Base-by-base conservation (phyloP, 1,140 invertebrate genomes). In the Heliothis virescens region DNA sequence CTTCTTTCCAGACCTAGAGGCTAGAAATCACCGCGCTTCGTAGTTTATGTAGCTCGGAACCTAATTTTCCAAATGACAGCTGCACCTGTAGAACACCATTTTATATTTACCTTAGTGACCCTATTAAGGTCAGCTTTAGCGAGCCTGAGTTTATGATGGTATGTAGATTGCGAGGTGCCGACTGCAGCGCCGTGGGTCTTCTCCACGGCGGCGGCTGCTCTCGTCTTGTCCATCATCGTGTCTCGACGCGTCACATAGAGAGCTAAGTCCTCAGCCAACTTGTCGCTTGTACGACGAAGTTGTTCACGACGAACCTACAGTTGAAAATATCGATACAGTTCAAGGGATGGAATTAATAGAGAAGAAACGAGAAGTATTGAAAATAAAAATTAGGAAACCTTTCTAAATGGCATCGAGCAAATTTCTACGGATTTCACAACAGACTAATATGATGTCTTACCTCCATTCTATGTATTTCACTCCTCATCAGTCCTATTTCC, bases 391-490 rank as follows among this genome's bases (percentile, higher is more conserved):
- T 41, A 41, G 9, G 34, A 41, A 41, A 41, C 34, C 34, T 9
- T 41, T 9, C 34, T 1, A 9, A 1, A 26, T 26, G 21, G 9
- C 9, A 41, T 41, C 5, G 5, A 41, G 5, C 34, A 9, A n/a
- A n/a, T n/a, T n/a, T n/a, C n/a, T n/a, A n/a, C n/a, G n/a, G n/a
- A n/a, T n/a, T n/a, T n/a, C n/a, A n/a, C n/a, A n/a, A n/a, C n/a
- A n/a, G n/a, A n/a, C n/a, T 26, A 26, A 26, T 26, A 26, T n/a
- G n/a, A n/a, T n/a, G 26, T 21, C 76, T 85, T 78, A 93, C 91
- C 92, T 97, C 96, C 98, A 98, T 98, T 84, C 97, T 96, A 87
- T 98, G 97, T 88, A 98, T 98, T 95, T 98, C 97, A 69, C 94
- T 95, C 90, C 96, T 97, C 97, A 98, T 97, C 15, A 94, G 93